Conservation (phyloP, 1,140 invertebrate species). For the Sitobion miscanthi region DNA sequence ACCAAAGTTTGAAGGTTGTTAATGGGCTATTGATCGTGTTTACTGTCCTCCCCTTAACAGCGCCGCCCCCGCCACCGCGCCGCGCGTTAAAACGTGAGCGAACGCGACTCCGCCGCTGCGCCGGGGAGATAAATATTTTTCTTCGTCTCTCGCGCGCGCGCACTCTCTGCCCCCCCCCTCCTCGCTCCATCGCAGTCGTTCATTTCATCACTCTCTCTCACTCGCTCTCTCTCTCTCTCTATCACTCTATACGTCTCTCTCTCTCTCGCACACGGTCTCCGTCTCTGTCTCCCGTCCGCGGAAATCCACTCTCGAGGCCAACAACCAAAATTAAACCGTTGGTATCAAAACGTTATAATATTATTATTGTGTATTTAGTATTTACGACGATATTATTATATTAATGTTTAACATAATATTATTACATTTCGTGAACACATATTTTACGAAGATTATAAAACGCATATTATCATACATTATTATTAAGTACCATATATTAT, state of each 20-base stretch:
- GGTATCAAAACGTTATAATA: background rate
- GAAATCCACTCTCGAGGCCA: background rate
- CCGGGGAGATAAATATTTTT: conserved; percentile 38
- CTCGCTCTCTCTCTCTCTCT: background rate
- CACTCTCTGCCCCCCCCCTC: background rate
- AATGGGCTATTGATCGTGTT: conserved; percentile 50
- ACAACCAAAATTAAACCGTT: background rate
- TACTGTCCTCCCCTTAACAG: background rate
- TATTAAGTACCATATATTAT: background rate
- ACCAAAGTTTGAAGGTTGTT: conserved; percentile 53
- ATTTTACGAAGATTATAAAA: too few species aligned
- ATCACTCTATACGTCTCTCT: too few species aligned
- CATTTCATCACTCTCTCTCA: background rate
- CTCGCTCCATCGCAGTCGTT: background rate
- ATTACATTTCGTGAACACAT: background rate
- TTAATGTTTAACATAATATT: too few species aligned
- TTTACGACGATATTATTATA: background rate
- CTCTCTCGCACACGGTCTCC: background rate
- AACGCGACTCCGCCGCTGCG: background rate
- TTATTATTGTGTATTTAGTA: background rate
- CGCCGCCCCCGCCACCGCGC: too few species aligned
- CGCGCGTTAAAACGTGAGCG: background rate
- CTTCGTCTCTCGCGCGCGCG: background rate
- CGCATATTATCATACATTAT: too few species aligned
- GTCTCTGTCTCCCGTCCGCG: background rate